phyloP scores from a whole-genome alignment of 2,797 vertebrate genomes.

The Mormyrops boulengeri region DNA sequence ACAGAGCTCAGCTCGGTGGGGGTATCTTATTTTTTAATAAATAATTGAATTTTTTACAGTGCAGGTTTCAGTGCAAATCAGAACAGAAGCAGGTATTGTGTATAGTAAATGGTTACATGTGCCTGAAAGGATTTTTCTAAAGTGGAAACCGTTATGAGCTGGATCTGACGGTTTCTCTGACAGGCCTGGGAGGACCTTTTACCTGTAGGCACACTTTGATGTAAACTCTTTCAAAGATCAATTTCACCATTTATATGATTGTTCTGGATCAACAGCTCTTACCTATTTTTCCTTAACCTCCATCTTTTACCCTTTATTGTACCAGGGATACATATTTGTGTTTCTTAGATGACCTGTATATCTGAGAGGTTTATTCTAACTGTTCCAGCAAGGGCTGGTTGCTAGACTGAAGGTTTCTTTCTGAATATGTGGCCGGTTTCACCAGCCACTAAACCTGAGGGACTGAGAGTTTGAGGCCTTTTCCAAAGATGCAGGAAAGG shows the following conservation, averaged over 20 bases:
- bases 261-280: not conserved
- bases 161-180: not conserved
- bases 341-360: not conserved
- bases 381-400: not conserved
- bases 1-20: not conserved
- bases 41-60: not conserved
- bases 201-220: not conserved
- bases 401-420: not conserved
- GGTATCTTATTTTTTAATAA: not conserved
- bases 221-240: not conserved
- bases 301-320: not conserved
- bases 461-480: not conserved
- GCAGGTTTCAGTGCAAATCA: not conserved
- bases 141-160: not conserved
- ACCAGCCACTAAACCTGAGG: not conserved
- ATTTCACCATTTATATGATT: not conserved
- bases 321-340: not conserved
- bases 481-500: not conserved
- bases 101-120: not conserved
- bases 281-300: not conserved
- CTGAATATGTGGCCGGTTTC: not conserved
- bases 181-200: not conserved
- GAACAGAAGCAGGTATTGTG: not conserved
- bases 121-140: not conserved
- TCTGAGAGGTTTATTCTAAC: not conserved